These are phyloP conservation scores for Drosophila anomelani DNA, from an alignment of 2,888 invertebrate species.

Conservation along the genomic window DNA sequence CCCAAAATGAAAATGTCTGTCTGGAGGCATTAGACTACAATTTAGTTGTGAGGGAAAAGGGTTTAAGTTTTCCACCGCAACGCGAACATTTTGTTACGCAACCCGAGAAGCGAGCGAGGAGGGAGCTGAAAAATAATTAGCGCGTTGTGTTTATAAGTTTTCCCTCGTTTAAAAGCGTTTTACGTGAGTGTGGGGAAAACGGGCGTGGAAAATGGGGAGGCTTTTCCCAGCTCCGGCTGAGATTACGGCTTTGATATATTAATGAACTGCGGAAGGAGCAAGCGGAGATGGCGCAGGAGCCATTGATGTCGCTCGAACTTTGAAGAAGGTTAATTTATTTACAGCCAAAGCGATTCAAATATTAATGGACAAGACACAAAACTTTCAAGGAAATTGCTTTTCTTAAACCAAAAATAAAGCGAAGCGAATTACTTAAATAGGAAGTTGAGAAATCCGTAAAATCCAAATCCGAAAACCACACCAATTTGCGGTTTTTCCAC, in stretches of 20 bases:
- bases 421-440: background rate
- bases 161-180: slow-evolving; percentile 70
- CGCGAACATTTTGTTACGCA: slow-evolving; percentile 34
- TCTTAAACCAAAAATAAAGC: background rate
- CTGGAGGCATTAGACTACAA: slow-evolving; percentile 40
- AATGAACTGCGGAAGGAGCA: slow-evolving; percentile 55
- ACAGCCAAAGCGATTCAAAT: slow-evolving; percentile 15
- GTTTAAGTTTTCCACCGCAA: slow-evolving; percentile 26
- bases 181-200: slow-evolving; percentile 37
- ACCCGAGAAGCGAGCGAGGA: background rate
- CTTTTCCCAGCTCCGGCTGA: slow-evolving; percentile 28
- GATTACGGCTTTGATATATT: slow-evolving; percentile 68
- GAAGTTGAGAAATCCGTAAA: background rate
- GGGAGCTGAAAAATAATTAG: slow-evolving; percentile 68
- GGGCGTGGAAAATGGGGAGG: slow-evolving; percentile 14
- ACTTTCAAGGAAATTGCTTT: slow-evolving; percentile 2
- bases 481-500: slow-evolving; percentile 69
- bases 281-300: background rate
- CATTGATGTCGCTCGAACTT: slow-evolving; percentile 24
- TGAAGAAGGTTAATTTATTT: slow-evolving; percentile 22
- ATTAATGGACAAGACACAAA: slow-evolving; percentile 9
- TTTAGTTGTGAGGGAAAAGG: slow-evolving; percentile 10
- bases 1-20: slow-evolving; percentile 63
- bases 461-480: slow-evolving; percentile 45
- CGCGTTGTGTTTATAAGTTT: slow-evolving; percentile 75